These are phyloP conservation scores for Salarias fasciatus DNA, from an alignment of 2,797 vertebrate genomes.

Conservation along the genomic window DNA sequence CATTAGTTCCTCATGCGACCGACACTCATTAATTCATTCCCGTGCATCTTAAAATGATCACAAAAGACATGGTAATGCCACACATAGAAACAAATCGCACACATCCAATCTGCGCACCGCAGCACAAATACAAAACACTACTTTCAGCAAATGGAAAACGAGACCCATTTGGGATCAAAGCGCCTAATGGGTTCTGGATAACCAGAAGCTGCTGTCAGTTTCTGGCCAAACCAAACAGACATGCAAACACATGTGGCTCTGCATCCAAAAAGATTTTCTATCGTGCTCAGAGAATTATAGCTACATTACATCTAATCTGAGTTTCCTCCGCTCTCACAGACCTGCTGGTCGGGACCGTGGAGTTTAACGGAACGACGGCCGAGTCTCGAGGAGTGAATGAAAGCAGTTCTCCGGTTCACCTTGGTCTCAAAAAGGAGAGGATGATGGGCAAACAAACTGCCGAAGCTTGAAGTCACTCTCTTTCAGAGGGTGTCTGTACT, in stretches of 20 bases:
- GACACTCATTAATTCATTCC: constrained; percentile 26
- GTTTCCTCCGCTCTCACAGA: constrained; percentile 30
- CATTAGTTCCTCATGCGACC: neutral
- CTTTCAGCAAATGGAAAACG: constrained; percentile 85
- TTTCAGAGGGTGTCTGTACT: constrained; percentile 29
- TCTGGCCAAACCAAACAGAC: constrained; percentile 90
- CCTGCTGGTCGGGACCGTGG: constrained; percentile 22
- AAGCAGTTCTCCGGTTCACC: neutral
- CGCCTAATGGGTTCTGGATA: constrained; percentile 86
- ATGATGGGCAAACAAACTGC: neutral
- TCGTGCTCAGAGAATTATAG: constrained; percentile 64
- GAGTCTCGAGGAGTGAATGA: neutral
- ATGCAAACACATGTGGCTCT: constrained; percentile 86
- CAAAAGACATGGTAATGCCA: constrained; percentile 78
- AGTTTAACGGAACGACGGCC: constrained; percentile 12
- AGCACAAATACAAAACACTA: constrained; percentile 84
- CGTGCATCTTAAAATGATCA: constrained; percentile 56
- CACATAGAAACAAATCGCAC: constrained; percentile 83
- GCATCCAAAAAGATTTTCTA: constrained; percentile 79
- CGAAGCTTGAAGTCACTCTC: constrained; percentile 3
- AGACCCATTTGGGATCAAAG: constrained; percentile 88
- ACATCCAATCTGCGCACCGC: constrained; percentile 78
- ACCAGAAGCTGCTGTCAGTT: constrained; percentile 87
- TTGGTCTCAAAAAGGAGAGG: neutral
- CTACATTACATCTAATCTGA: constrained; percentile 54